A percentile compares a stretch with the other conserved stretches of the same genome.
Evolutionary conservation across 2,888 invertebrate species (phyloP).

Genomic region (Brachypalpus laphriformis): DNA sequence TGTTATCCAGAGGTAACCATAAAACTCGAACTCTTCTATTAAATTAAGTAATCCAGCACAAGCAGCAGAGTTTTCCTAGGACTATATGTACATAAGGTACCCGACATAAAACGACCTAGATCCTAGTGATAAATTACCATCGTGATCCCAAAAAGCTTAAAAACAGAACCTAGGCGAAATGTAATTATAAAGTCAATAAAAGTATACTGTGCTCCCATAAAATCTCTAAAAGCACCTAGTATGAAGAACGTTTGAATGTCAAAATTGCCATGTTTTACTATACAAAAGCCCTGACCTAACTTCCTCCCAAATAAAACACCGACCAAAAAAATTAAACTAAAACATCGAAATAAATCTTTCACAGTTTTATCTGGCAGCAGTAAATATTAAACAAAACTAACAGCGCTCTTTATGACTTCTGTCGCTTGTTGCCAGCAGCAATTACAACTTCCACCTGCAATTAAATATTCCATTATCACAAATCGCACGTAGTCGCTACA

Average conservation of each 20-base stretch:
- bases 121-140: constrained; percentile 9
- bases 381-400: constrained; percentile 71
- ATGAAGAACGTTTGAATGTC: constrained; percentile 40
- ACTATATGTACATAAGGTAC: not conserved
- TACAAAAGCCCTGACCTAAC: constrained; percentile 26
- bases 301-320: not conserved
- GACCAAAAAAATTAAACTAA: constrained; percentile 39
- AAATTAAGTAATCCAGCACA: too few species aligned
- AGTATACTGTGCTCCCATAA: constrained; percentile 31
- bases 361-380: constrained; percentile 69
- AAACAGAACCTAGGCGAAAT: not conserved
- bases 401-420: constrained; percentile 52
- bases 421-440: constrained; percentile 59
- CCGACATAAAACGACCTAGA: not conserved
- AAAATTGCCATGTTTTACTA: constrained; percentile 1
- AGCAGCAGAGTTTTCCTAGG: too few species aligned
- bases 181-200: constrained; percentile 54
- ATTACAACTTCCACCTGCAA: constrained; percentile 73
- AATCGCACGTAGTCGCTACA: constrained; percentile 62
- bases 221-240: constrained; percentile 12
- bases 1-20: too few species aligned
- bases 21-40: too few species aligned
- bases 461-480: constrained; percentile 74
- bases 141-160: constrained; percentile 37
- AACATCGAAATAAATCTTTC: constrained; percentile 68